phyloP scores from a whole-genome alignment of 2,113 vertebrate species.

The Odontophorus gujanensis region DNA sequence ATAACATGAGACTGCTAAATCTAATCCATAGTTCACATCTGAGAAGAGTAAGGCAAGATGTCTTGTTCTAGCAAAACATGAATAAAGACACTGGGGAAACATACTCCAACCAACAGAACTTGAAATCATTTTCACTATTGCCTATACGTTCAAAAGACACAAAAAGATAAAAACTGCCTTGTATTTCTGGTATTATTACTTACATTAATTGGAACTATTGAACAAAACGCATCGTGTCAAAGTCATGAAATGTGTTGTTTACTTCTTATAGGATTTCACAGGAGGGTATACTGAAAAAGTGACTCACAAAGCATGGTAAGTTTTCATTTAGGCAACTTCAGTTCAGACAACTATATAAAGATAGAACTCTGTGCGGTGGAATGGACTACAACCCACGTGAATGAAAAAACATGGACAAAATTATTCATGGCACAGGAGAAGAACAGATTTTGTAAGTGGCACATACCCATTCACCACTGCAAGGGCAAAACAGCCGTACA shows the following conservation, averaged over 20 bases:
- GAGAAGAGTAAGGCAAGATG: background rate
- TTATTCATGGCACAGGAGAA: background rate
- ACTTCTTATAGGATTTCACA: background rate
- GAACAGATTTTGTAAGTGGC: background rate
- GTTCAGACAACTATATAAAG: background rate
- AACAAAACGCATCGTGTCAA: background rate
- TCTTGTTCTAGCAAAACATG: background rate
- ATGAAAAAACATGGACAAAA: background rate
- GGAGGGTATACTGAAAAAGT: background rate
- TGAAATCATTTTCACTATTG: background rate
- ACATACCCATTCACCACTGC: background rate
- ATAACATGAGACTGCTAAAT: background rate
- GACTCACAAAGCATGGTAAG: background rate
- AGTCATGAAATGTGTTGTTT: background rate
- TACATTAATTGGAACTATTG: conserved; percentile 1
- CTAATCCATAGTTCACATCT: background rate
- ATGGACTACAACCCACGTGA: background rate
- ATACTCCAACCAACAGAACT: background rate
- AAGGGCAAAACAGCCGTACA: background rate
- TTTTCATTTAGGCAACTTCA: background rate
- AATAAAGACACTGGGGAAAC: background rate
- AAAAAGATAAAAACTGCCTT: background rate
- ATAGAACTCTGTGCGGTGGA: background rate
- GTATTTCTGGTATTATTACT: background rate
- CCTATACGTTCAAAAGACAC: background rate